Conservation (phyloP, 2,113 vertebrate species). For the Hemibagrus wyckioides region DNA sequence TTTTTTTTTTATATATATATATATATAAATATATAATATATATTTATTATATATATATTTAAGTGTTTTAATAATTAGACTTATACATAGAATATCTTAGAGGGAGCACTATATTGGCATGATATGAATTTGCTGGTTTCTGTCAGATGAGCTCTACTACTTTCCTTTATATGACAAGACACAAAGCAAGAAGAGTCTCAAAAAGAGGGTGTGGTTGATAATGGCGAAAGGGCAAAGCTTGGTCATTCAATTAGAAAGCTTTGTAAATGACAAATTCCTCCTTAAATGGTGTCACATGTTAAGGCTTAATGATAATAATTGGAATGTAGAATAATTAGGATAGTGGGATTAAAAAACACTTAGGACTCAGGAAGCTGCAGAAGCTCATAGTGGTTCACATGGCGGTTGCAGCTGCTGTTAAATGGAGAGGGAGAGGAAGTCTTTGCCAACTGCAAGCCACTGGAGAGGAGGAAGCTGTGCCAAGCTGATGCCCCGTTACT, state of each 20-base stretch:
- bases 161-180: background rate
- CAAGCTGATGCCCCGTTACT: slow-evolving; percentile 40
- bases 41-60: too few species aligned
- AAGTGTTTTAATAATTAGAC: background rate
- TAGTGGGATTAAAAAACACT: background rate
- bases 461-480: slow-evolving; percentile 31
- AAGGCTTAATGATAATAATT: slow-evolving; percentile 1
- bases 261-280: background rate
- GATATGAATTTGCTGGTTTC: background rate
- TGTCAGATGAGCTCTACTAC: background rate
- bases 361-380: background rate
- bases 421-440: slow-evolving; percentile 26
- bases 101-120: background rate
- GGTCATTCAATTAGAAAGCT: background rate
- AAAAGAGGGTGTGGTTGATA: background rate
- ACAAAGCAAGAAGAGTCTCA: background rate
- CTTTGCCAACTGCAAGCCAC: slow-evolving; percentile 34
- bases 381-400: background rate
- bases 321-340: background rate
- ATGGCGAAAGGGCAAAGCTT: background rate
- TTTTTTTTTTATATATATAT: too few species aligned
- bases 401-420: slow-evolving; percentile 41
- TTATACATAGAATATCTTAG: background rate
- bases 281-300: background rate
- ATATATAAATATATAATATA: too few species aligned